Base-by-base conservation (phyloP, 2,113 vertebrate genomes). In the Tursiops truncatus region DNA sequence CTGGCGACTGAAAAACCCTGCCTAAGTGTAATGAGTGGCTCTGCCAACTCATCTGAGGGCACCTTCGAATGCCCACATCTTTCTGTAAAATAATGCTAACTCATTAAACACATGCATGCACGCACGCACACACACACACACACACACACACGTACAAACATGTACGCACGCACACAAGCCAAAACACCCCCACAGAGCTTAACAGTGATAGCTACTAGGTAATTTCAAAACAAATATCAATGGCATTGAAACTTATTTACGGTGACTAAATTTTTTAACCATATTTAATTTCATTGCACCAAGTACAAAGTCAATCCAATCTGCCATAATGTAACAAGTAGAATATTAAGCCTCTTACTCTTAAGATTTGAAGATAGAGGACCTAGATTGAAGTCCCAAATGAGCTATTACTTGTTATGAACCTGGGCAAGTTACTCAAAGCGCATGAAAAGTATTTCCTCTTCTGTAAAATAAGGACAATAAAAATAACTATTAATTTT, bases 221-320 rank as follows among this genome's bases (percentile, higher is more conserved):
- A 67, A 95, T 86, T 92, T 93, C 80, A 97, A 96, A 96, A 92
- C 14, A 89, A 74, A 33, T 63, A 83, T 90, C 81, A 86, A 23
- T 44, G 88, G 20, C 36, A 89, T 6, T 90, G n/a, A 95, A 95
- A 70, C 14, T 74, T 74, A 81, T 58, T 84, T 89, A 77, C 47
- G 83, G 18, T 79, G 23, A 91, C 33, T 68, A 83, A 71, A 36
- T 12, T 80, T 89, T 94, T 95, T 38, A 80, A 89, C 1, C 77
- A 2, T 50, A 74, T 92, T 96, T 95, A 86, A 86, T 36, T 88
- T 77, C 13, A 83, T 0, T 82, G 58, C 15, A 36, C 47, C 28
- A 68, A 84, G 17, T 53, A 83, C 21, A 94, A 83, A 87, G 62
- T 36, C 74, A 89, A 92, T 15, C 62, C 21, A 62, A n/a, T 53